Evolutionary conservation across 2,113 vertebrate species (phyloP).

Genomic region (Lonchura striata): DNA sequence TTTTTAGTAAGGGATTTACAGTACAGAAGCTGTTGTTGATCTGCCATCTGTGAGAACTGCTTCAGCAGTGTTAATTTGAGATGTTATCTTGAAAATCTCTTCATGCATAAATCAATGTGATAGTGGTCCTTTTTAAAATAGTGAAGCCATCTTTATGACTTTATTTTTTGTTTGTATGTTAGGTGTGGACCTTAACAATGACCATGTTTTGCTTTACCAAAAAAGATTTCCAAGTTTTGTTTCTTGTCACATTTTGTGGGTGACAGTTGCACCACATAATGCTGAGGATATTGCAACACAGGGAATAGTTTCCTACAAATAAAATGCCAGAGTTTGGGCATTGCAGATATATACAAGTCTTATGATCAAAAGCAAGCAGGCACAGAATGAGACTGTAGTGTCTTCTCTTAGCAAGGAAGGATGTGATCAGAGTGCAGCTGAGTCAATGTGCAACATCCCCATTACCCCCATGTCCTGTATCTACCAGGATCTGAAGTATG

Average conservation of each 20-base stretch:
- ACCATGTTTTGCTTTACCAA: background rate
- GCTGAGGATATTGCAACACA: background rate
- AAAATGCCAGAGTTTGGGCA: background rate
- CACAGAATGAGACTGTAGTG: background rate
- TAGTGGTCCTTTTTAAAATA: background rate
- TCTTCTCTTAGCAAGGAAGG: background rate
- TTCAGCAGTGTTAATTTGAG: background rate
- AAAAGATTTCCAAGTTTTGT: background rate
- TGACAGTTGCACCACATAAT: background rate
- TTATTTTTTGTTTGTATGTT: background rate
- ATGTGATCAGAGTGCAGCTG: background rate
- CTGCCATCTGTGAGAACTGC: conserved; percentile 28
- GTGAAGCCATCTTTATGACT: background rate
- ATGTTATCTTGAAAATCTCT: background rate
- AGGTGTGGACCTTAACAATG: background rate
- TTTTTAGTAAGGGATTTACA: conserved; percentile 41
- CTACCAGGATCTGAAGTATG: background rate
- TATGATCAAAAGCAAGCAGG: background rate
- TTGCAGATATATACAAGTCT: background rate
- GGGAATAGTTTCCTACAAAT: background rate
- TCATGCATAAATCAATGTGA: fast-evolving
- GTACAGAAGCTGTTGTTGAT: conserved; percentile 18
- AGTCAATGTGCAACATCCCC: background rate
- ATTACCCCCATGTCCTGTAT: background rate
- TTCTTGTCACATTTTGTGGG: background rate